Evolutionary conservation across 2,797 vertebrate genomes (phyloP), one percentile per base, ranked within the genome.

Genomic region (Novumbra hubbsi): DNA sequence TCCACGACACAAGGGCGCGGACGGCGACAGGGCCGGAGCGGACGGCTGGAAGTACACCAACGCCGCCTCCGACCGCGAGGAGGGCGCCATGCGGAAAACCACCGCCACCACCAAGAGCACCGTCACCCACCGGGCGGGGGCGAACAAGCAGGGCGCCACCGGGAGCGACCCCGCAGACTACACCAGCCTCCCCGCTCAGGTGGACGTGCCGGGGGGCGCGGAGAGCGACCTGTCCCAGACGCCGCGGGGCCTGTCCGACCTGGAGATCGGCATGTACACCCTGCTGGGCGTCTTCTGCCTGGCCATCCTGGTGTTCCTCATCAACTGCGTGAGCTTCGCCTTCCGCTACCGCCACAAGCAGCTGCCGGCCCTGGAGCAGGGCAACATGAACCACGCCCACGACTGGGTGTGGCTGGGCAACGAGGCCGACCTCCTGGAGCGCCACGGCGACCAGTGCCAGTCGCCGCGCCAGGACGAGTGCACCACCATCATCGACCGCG

Each of bases 381-480:
- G 95, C 83, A 97, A 95, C 89, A 95, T 97, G 87, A 98, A 98
- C 78, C 98, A 99, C 70, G 97, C 97, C 76, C 98, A 98, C 1
- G 98, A 98, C 81, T 99, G 96, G 97, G 96, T 98, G 75, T 98
- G 96, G 96, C 95, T 98, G 1, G 96, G 96, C 73, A 97, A 96
- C 0, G 96, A 97, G 84, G 94, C 95, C 0, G 97, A 98, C 78
- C 94, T 98, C 14, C 79, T 98, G 83, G 95, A 96, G 60, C 96
- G 95, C 81, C 94, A 93, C 82, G 0, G 92, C 4, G 95, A 97
- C 83, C 91, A 94, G 16, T 95, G 96, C 85, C 92, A 94, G 67
- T 93, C 93, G 0, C 92, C 94, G 19, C 90, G 94, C 0, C 94
- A 92, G 0, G 96, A 97, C 72, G 96, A 98, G 83, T 96, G 96